Percentiles rank a stretch among this genome's conserved stretches.
These are phyloP conservation scores for Diprion similis DNA, from an alignment of 1,140 invertebrate species.

Conservation along the genomic window DNA sequence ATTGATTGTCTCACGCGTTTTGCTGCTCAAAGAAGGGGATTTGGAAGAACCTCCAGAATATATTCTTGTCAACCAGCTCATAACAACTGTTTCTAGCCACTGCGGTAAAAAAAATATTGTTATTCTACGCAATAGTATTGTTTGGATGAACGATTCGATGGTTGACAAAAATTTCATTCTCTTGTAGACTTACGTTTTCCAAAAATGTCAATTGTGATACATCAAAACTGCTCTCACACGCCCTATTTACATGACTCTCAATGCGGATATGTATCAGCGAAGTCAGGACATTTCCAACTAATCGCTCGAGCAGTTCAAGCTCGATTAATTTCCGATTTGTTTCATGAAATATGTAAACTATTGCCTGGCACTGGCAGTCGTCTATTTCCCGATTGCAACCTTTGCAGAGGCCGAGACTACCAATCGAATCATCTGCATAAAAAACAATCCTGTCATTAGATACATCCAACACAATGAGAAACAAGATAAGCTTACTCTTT, in stretches of 20 bases:
- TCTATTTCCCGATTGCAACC: constrained; percentile 76
- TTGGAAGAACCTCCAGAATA: constrained; percentile 71
- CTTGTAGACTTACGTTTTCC: constrained; percentile 67
- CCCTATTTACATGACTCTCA: constrained; percentile 77
- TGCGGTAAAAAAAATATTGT: constrained; percentile 47
- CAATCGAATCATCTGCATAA: constrained; percentile 60
- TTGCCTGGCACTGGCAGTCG: constrained; percentile 76
- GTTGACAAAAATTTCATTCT: constrained; percentile 12
- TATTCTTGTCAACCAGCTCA: constrained; percentile 83
- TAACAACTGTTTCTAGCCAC: constrained; percentile 84
- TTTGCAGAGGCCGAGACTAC: constrained; percentile 67
- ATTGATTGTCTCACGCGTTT: constrained; percentile 66
- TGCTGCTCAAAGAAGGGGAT: constrained; percentile 59
- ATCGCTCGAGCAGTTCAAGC: constrained; percentile 77
- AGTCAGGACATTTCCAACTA: constrained; percentile 82
- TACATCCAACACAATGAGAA: no score
- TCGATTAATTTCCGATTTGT: constrained; percentile 77
- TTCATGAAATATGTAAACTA: constrained; percentile 79
- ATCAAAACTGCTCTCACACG: constrained; percentile 85
- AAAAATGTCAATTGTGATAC: constrained; percentile 75
- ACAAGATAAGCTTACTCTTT: no score
- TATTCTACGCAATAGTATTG: not conserved
- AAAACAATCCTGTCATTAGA: constrained; percentile 39
- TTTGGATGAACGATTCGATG: constrained; percentile 17
- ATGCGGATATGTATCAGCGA: constrained; percentile 83